phyloP scores from a whole-genome alignment of 2,888 invertebrate genomes.

The Platycheirus albimanus region DNA sequence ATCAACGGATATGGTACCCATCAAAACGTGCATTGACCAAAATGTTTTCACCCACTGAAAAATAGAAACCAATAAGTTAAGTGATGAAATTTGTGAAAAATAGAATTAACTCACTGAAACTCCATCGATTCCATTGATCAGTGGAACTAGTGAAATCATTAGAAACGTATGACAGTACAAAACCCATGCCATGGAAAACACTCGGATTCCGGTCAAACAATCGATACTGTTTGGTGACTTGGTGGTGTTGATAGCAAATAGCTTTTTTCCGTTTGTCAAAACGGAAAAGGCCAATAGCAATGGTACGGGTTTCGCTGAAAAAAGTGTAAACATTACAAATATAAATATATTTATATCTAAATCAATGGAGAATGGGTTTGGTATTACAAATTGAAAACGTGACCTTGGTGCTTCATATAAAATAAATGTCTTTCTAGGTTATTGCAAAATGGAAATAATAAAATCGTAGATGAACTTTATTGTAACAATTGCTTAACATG shows the following conservation, averaged over 20 bases:
- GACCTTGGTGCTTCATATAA: too few relatives aligned
- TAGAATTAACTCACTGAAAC: constrained; percentile 8
- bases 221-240: constrained; percentile 15
- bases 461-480: too few relatives aligned
- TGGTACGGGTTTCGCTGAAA: constrained; percentile 1
- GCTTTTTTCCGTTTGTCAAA: constrained; percentile 11
- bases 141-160: constrained; percentile 7
- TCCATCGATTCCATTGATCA: constrained; percentile 11
- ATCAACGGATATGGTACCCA: constrained; percentile 84
- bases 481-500: too few relatives aligned
- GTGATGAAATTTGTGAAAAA: too few relatives aligned
- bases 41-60: constrained; percentile 48
- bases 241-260: constrained; percentile 16
- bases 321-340: not conserved
- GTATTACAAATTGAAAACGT: too few relatives aligned
- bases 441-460: too few relatives aligned
- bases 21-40: constrained; percentile 70
- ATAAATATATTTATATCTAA: too few relatives aligned
- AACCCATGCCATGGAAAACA: constrained; percentile 28
- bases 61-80: too few relatives aligned
- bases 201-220: constrained; percentile 21
- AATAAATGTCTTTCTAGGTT: too few relatives aligned
- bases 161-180: constrained; percentile 17
- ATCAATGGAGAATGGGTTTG: too few relatives aligned
- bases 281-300: constrained; percentile 20